Evolutionary conservation across 2,888 invertebrate genomes (phyloP).

Genomic region (Spisula subtruncata): DNA sequence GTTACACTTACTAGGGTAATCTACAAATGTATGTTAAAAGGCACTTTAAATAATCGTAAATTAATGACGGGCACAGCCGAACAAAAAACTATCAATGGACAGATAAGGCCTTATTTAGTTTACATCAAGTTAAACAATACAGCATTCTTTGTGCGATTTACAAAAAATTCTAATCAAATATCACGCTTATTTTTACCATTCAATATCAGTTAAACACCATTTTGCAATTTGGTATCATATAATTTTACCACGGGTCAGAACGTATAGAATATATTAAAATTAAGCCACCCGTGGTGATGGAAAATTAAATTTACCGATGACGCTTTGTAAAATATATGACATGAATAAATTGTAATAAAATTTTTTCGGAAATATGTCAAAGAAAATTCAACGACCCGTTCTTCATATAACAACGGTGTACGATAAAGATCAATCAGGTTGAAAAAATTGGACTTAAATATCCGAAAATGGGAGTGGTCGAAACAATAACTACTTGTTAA

Average conservation of each 20-base stretch:
- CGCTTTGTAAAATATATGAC: background rate
- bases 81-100: background rate
- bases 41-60: background rate
- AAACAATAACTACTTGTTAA: constrained; percentile 26
- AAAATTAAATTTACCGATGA: background rate
- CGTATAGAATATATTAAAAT: background rate
- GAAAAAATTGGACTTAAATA: constrained; percentile 22
- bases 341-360: constrained; percentile 12
- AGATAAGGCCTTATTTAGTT: constrained; percentile 5
- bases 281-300: background rate
- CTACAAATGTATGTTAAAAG: background rate
- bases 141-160: background rate
- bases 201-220: background rate
- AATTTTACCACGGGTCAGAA: background rate
- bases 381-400: constrained; percentile 7
- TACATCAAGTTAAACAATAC: background rate
- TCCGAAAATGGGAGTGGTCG: constrained; percentile 31
- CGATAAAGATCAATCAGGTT: background rate
- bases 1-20: no score
- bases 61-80: background rate
- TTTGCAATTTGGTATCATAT: background rate
- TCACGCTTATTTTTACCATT: constrained; percentile 18
- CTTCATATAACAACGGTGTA: background rate
- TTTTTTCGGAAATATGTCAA: background rate
- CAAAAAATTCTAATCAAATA: constrained; percentile 10